A percentile compares a stretch with the other conserved stretches of the same genome.
These are phyloP conservation scores for Troglohyphantes excavatus DNA, from an alignment of 2,888 invertebrate species.

Conservation along the genomic window DNA sequence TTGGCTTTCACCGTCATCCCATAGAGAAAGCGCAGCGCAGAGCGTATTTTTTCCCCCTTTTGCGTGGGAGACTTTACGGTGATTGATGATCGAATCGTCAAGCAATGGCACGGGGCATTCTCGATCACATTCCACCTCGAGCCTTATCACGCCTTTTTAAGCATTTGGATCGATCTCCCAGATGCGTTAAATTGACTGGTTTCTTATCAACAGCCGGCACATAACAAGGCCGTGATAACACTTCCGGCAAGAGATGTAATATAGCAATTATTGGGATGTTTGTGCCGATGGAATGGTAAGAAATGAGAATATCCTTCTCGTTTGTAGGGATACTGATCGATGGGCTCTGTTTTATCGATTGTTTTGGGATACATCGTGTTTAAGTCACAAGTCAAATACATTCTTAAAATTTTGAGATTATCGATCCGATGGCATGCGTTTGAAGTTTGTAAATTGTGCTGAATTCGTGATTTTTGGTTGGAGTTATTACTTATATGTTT, in stretches of 20 bases:
- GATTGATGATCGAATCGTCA: conserved; percentile 61
- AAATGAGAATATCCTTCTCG: too few relatives aligned
- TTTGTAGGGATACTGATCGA: too few relatives aligned
- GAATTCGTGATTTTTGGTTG: too few relatives aligned
- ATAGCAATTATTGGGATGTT: neutral
- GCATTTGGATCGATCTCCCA: conserved; percentile 23
- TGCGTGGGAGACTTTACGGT: conserved; percentile 14
- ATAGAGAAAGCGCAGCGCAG: neutral
- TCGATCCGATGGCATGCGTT: too few relatives aligned
- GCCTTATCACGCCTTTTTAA: conserved; percentile 35
- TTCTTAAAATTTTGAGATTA: too few relatives aligned
- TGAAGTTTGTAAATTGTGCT: too few relatives aligned
- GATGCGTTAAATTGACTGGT: conserved; percentile 27
- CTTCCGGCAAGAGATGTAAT: neutral
- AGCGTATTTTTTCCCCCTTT: neutral
- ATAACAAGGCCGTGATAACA: too few relatives aligned
- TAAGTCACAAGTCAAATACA: too few relatives aligned
- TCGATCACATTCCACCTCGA: conserved; percentile 35
- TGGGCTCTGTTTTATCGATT: too few relatives aligned
- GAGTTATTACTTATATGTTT: too few relatives aligned
- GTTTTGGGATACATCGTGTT: too few relatives aligned
- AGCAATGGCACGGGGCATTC: conserved; percentile 30
- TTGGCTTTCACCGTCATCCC: neutral
- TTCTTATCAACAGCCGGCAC: neutral
- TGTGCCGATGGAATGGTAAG: too few relatives aligned